These are phyloP conservation scores for Smithornis capensis DNA, from an alignment of 2,113 vertebrate species.

Conservation along the genomic window DNA sequence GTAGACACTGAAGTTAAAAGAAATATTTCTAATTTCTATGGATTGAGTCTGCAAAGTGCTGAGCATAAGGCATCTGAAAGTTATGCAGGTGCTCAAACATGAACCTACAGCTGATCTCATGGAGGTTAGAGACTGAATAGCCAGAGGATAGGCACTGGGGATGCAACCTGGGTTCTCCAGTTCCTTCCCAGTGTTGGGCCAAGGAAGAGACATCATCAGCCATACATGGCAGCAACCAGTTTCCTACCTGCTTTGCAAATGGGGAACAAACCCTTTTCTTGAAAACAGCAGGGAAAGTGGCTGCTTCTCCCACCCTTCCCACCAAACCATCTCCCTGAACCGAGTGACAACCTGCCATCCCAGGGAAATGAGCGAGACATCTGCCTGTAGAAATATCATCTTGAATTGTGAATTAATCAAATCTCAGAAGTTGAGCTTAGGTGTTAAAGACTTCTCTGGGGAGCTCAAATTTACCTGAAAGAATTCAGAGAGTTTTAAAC, in stretches of 20 bases:
- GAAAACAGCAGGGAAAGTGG: neutral
- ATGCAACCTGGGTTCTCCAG: neutral
- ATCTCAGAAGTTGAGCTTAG: constrained; percentile 44
- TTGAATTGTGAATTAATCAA: constrained; percentile 40
- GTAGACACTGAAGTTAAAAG: neutral
- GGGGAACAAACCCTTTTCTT: neutral
- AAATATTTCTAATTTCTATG: neutral
- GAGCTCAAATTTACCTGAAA: constrained; percentile 61
- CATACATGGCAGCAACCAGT: rapidly evolving
- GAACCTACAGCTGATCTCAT: neutral
- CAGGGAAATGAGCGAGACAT: neutral
- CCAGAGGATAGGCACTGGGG: neutral
- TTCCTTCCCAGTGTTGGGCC: rapidly evolving
- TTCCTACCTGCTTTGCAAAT: neutral
- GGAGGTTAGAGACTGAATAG: rapidly evolving
- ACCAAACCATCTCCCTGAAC: neutral
- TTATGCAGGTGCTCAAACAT: rapidly evolving
- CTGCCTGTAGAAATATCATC: constrained; percentile 12
- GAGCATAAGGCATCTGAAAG: neutral
- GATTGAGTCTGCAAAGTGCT: neutral
- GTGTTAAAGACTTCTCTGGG: constrained; percentile 59
- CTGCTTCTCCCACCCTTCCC: neutral
- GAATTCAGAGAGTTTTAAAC: constrained; percentile 39
- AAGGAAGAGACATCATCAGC: neutral
- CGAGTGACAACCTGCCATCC: constrained; percentile 19